Percentiles rank a stretch among this genome's conserved stretches.
Evolutionary conservation across 2,888 invertebrate genomes (phyloP).

Genomic region (Exephanes ischioxanthus): DNA sequence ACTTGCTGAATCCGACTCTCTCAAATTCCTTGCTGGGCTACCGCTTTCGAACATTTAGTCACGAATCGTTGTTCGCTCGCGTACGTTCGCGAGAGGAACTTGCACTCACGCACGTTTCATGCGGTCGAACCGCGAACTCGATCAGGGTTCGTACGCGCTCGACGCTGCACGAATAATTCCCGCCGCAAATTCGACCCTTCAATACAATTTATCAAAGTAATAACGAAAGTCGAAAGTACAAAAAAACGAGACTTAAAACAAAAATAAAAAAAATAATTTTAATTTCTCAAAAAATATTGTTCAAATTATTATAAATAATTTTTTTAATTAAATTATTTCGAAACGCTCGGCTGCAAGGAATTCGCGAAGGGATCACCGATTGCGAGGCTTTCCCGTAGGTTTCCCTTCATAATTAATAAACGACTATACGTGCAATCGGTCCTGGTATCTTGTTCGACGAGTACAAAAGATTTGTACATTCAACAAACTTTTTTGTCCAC

Average conservation of each 20-base stretch:
- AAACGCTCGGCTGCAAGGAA: neutral
- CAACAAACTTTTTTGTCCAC: no score
- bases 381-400: neutral
- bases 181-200: neutral
- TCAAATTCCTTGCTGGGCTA: slow-evolving; percentile 62
- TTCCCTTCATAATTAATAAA: neutral
- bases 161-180: neutral
- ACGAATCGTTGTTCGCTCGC: slow-evolving; percentile 67
- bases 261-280: neutral
- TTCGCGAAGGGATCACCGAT: neutral
- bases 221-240: neutral
- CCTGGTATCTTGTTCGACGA: neutral
- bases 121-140: neutral
- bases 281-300: neutral
- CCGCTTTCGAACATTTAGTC: slow-evolving; percentile 71
- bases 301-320: no score
- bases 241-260: neutral
- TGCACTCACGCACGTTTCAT: slow-evolving; percentile 28
- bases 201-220: neutral
- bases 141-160: slow-evolving; percentile 40
- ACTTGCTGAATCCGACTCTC: slow-evolving; percentile 55
- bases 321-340: neutral
- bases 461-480: no score
- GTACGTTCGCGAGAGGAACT: slow-evolving; percentile 54
- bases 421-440: no score